phyloP scores from a whole-genome alignment of 1,140 invertebrate genomes.

The Ceratina calcarata region DNA sequence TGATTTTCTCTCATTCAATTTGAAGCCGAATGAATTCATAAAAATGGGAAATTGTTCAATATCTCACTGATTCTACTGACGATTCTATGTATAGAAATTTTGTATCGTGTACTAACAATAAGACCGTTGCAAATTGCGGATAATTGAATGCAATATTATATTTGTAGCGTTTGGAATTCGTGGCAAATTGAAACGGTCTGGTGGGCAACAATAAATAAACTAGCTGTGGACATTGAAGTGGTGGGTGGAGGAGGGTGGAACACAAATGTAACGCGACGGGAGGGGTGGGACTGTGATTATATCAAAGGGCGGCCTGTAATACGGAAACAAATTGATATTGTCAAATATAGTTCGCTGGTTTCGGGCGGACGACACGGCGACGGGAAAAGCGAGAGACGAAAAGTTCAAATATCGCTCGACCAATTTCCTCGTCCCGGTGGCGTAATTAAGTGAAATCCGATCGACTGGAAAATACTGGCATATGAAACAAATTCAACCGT shows the following conservation, averaged over 20 bases:
- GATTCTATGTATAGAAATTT: no score
- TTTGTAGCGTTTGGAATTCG: background rate
- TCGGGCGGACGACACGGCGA: background rate
- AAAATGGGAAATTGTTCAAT: no score
- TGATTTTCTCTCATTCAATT: no score
- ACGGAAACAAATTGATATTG: constrained; percentile 35
- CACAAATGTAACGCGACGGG: background rate
- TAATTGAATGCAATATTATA: constrained; percentile 7
- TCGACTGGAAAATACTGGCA: constrained; percentile 34
- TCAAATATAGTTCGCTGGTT: background rate
- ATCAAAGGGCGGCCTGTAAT: constrained; percentile 21
- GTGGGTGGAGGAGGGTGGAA: background rate
- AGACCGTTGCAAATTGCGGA: constrained; percentile 1
- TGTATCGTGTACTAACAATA: no score
- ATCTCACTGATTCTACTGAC: no score
- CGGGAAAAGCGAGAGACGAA: background rate
- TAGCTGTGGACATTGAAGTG: constrained; percentile 7
- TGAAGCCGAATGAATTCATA: no score
- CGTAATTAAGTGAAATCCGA: constrained; percentile 47
- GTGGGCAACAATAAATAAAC: constrained; percentile 13
- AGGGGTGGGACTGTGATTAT: constrained; percentile 12
- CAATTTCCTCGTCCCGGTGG: constrained; percentile 21
- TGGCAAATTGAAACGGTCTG: background rate
- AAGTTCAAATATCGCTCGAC: constrained; percentile 28
- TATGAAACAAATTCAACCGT: constrained; percentile 24